A percentile compares a stretch with the other conserved stretches of the same genome.
Evolutionary conservation across 2,888 invertebrate genomes (phyloP).

Genomic region (Drosophila rellima): DNA sequence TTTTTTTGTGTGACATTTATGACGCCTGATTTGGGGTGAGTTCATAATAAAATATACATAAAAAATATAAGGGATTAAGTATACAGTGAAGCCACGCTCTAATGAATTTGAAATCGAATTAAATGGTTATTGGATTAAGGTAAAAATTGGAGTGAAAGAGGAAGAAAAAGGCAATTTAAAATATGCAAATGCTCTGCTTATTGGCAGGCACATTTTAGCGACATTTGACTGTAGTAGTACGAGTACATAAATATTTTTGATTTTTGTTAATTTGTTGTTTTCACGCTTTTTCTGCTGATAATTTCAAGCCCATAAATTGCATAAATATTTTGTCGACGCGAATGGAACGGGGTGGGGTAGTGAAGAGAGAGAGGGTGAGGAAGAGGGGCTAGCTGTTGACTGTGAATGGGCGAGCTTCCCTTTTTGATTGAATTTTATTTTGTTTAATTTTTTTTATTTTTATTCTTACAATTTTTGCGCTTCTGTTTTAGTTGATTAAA

Average conservation of each 20-base stretch:
- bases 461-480: slow-evolving; percentile 24
- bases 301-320: slow-evolving; percentile 65
- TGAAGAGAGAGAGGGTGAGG: background rate
- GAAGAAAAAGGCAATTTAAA: background rate
- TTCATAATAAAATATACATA: slow-evolving; percentile 2
- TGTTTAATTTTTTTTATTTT: slow-evolving; percentile 6
- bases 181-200: background rate
- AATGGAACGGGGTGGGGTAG: background rate
- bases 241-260: slow-evolving; percentile 16
- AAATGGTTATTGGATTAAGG: background rate
- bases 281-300: slow-evolving; percentile 60
- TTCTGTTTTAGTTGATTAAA: slow-evolving; percentile 74
- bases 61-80: background rate
- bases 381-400: slow-evolving; percentile 17
- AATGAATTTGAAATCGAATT: background rate
- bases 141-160: background rate
- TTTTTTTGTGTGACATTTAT: slow-evolving; percentile 50
- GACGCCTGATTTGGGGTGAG: slow-evolving; percentile 56
- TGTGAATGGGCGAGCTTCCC: slow-evolving; percentile 33
- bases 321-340: slow-evolving; percentile 39
- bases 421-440: slow-evolving; percentile 52
- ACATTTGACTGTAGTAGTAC: background rate
- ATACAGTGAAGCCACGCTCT: slow-evolving; percentile 10
- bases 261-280: slow-evolving; percentile 58
- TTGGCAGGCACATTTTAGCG: background rate